These are phyloP conservation scores for Pocota personata DNA, from an alignment of 2,888 invertebrate genomes.

Conservation along the genomic window DNA sequence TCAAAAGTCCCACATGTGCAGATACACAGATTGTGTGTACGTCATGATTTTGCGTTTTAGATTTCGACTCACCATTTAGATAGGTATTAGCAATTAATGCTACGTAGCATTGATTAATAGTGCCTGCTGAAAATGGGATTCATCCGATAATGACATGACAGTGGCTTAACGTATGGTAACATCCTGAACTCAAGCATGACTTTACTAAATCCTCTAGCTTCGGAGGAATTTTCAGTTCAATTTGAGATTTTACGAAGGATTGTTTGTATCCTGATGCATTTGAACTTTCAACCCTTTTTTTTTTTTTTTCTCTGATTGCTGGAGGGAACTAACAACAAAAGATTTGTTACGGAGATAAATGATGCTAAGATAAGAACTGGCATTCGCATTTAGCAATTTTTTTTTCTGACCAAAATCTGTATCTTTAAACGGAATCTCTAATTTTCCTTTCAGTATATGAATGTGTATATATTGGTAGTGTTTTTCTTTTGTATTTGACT, in stretches of 20 bases:
- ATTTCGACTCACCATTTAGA: slow-evolving; percentile 44
- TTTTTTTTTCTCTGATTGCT: slow-evolving; percentile 34
- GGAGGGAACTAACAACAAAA: slow-evolving; percentile 40
- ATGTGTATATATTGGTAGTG: not conserved
- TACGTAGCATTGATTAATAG: slow-evolving; percentile 66
- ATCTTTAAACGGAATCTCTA: slow-evolving; percentile 61
- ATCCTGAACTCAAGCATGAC: slow-evolving; percentile 50
- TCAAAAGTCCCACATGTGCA: slow-evolving; percentile 52
- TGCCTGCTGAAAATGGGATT: slow-evolving; percentile 41
- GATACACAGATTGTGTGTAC: not conserved
- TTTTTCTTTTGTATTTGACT: slow-evolving; percentile 55
- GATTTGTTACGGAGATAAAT: slow-evolving; percentile 69
- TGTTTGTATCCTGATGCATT: slow-evolving; percentile 49
- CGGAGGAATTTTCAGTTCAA: slow-evolving; percentile 41
- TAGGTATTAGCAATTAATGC: slow-evolving; percentile 73
- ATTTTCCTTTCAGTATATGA: slow-evolving; percentile 32
- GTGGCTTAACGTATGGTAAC: slow-evolving; percentile 65
- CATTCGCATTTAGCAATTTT: slow-evolving; percentile 38
- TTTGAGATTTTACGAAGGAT: slow-evolving; percentile 47
- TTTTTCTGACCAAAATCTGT: slow-evolving; percentile 44
- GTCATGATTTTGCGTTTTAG: slow-evolving; percentile 57
- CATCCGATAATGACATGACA: slow-evolving; percentile 72
- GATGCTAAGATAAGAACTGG: slow-evolving; percentile 55
- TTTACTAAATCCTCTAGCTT: slow-evolving; percentile 26
- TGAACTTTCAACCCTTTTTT: slow-evolving; percentile 68